A percentile compares a stretch with the other conserved stretches of the same genome.
These are phyloP conservation scores for Girardia tigrina DNA, from an alignment of 2,888 invertebrate genomes.

Conservation along the genomic window DNA sequence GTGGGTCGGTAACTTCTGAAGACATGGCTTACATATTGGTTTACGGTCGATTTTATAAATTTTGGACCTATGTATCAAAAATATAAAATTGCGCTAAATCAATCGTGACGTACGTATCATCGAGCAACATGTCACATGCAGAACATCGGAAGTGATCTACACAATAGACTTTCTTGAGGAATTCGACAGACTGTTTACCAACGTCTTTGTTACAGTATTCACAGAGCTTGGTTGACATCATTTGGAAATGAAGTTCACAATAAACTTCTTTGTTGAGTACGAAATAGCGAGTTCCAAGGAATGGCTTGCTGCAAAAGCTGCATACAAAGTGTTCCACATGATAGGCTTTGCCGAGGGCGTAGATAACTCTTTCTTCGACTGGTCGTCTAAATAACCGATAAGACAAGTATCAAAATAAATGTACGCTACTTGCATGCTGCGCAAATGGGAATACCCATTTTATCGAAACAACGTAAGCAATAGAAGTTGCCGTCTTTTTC, in stretches of 20 bases:
- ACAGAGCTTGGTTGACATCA: conserved; percentile 87
- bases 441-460: conserved; percentile 99
- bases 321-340: conserved; percentile 78
- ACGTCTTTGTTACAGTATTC: conserved; percentile 96
- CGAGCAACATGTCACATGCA: conserved; percentile 60
- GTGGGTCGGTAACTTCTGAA: conserved; percentile 23
- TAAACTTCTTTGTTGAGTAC: conserved; percentile 90
- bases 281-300: conserved; percentile 93
- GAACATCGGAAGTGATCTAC: conserved; percentile 95
- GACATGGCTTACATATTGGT: conserved; percentile 34
- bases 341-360: conserved; percentile 63
- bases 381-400: conserved; percentile 59
- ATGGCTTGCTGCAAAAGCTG: conserved; percentile 97
- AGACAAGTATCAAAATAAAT: conserved; percentile 43
- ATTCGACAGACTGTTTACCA: conserved; percentile 57
- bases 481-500: conserved; percentile 89
- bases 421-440: conserved; percentile 65
- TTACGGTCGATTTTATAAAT: background rate
- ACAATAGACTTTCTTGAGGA: conserved; percentile 80
- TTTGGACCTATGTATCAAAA: background rate
- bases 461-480: conserved; percentile 91
- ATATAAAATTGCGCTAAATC: background rate
- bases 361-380: conserved; percentile 93
- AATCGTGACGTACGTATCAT: background rate
- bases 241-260: conserved; percentile 94